phyloP scores from a whole-genome alignment of 2,888 invertebrate genomes.

The Drosophila emarginata region DNA sequence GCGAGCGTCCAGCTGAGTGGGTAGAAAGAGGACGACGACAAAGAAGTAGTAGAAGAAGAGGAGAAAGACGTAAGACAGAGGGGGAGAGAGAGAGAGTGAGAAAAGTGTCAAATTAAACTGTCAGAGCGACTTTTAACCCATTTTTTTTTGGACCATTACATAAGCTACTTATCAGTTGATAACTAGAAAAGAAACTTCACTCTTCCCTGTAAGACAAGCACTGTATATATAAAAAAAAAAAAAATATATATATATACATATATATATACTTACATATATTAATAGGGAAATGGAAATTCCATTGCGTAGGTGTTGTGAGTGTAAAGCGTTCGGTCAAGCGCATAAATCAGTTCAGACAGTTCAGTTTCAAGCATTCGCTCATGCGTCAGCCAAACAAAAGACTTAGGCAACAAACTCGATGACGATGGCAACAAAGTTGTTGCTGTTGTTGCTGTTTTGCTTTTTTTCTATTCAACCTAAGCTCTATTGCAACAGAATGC shows the following conservation, averaged over 20 bases:
- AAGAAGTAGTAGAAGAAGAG: conserved; percentile 20
- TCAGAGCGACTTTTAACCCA: conserved; percentile 72
- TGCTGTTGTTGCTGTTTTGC: background rate
- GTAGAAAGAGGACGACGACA: background rate
- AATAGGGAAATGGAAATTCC: conserved; percentile 49
- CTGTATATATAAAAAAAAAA: too few relatives aligned
- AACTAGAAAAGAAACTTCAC: conserved; percentile 53
- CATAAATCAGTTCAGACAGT: conserved; percentile 65
- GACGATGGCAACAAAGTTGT: conserved; percentile 1
- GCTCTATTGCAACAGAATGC: conserved; percentile 69
- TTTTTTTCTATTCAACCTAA: background rate
- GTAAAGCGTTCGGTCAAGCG: conserved; percentile 60
- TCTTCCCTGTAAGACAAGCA: too few relatives aligned
- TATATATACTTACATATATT: conserved; percentile 36
- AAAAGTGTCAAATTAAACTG: conserved; percentile 75
- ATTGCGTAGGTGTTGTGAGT: conserved; percentile 63
- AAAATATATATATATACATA: background rate
- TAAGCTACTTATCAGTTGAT: conserved; percentile 78
- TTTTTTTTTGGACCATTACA: conserved; percentile 65
- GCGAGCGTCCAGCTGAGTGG: background rate
- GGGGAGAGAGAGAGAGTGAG: conserved; percentile 25
- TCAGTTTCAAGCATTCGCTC: conserved; percentile 51
- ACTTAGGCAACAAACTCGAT: conserved; percentile 71
- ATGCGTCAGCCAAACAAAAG: conserved; percentile 76
- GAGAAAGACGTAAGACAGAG: conserved; percentile 6